Conservation (phyloP, 1,140 invertebrate species). For the Lethrus apterus region DNA sequence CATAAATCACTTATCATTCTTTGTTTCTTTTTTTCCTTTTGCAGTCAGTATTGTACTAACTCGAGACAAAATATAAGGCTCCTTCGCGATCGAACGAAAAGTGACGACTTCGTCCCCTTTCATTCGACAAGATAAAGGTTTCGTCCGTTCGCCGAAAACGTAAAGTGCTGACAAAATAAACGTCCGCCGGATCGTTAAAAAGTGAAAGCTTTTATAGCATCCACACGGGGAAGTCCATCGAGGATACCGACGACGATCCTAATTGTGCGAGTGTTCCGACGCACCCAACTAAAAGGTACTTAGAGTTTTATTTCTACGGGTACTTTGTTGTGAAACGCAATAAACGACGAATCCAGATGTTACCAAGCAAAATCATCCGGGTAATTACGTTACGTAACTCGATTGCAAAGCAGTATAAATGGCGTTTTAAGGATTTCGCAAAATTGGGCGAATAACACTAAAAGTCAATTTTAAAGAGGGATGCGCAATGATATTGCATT, state of each 20-base stretch:
- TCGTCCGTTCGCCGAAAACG: slow-evolving; percentile 20
- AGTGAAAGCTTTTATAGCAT: slow-evolving; percentile 23
- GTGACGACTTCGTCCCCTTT: too few species aligned
- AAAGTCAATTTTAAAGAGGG: too few species aligned
- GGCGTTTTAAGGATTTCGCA: neutral
- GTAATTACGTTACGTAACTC: slow-evolving; percentile 1
- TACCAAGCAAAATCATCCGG: neutral
- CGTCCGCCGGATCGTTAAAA: slow-evolving; percentile 20
- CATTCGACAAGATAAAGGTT: slow-evolving; percentile 8
- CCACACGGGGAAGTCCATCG: slow-evolving; percentile 17
- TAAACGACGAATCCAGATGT: slow-evolving; percentile 11
- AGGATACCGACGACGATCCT: slow-evolving; percentile 26
- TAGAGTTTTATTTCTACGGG: slow-evolving; percentile 20
- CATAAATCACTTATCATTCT: too few species aligned
- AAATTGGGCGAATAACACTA: neutral
- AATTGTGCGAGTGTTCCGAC: slow-evolving; percentile 25
- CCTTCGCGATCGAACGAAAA: too few species aligned
- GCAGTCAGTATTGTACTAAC: too few species aligned
- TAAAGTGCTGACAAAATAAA: slow-evolving; percentile 25
- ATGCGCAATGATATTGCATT: too few species aligned
- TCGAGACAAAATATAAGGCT: too few species aligned
- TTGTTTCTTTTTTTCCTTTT: too few species aligned
- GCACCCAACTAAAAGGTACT: slow-evolving; percentile 23
- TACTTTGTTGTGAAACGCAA: neutral
- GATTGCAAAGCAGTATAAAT: neutral